A percentile compares a stretch with the other conserved stretches of the same genome.
Evolutionary conservation across 2,888 invertebrate species (phyloP).

Genomic region (Melanostoma scalare): DNA sequence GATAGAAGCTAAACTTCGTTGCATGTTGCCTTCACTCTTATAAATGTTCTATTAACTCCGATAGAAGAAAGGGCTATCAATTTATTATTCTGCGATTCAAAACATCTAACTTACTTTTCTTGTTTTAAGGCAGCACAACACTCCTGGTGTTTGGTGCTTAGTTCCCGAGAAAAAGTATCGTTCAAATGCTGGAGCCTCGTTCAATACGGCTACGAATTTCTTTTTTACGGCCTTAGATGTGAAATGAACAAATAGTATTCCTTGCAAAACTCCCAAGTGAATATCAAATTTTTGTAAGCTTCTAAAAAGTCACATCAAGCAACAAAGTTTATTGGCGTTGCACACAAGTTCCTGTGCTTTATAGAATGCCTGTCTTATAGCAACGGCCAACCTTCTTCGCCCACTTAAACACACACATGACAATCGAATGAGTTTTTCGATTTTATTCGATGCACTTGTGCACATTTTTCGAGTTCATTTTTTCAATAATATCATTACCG

Average conservation of each 20-base stretch:
- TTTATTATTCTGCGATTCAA: too few relatives aligned
- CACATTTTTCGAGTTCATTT: constrained; percentile 37
- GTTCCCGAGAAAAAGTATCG: too few relatives aligned
- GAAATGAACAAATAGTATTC: not conserved
- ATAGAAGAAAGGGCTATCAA: too few relatives aligned
- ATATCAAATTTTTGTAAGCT: not conserved
- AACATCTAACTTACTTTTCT: too few relatives aligned
- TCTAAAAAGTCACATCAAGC: constrained; percentile 39
- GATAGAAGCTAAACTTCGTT: too few relatives aligned
- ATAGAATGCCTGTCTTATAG: not conserved
- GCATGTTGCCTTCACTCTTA: too few relatives aligned
- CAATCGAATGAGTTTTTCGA: constrained; percentile 50
- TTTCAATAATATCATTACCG: constrained; percentile 49
- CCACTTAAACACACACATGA: constrained; percentile 23
- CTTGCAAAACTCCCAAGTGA: constrained; percentile 12
- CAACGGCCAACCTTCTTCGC: not conserved
- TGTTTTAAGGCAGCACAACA: too few relatives aligned
- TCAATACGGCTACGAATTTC: too few relatives aligned
- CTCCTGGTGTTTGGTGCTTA: too few relatives aligned
- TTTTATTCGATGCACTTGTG: constrained; percentile 49
- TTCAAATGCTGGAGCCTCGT: too few relatives aligned
- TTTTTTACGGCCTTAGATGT: too few relatives aligned
- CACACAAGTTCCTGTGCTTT: not conserved
- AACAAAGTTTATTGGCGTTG: constrained; percentile 26
- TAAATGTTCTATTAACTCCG: too few relatives aligned